A percentile compares a stretch with the other conserved stretches of the same genome.
These are phyloP conservation scores for Rotaria macrura DNA, from an alignment of 2,888 invertebrate genomes.

Conservation along the genomic window DNA sequence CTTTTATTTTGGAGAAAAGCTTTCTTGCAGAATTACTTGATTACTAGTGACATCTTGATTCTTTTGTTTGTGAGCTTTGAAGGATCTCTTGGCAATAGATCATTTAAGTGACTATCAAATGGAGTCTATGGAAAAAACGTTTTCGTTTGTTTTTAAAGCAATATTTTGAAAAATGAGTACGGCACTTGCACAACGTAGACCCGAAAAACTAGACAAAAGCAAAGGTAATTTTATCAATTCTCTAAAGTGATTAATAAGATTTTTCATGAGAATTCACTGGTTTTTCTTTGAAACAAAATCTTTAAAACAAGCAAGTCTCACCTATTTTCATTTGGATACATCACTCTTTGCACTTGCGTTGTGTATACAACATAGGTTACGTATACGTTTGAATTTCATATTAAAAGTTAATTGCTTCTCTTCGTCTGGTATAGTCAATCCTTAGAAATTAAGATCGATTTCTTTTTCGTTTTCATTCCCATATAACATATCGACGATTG, in stretches of 20 bases:
- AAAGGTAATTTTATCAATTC: not conserved
- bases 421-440: not conserved
- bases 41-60: not conserved
- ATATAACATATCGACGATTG: no score
- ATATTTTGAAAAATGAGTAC: not conserved
- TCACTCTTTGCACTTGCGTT: no score
- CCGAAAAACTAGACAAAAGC: not conserved
- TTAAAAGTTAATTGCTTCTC: no score
- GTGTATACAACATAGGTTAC: no score
- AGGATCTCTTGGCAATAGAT: not conserved
- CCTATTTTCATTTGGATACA: no score
- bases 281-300: no score
- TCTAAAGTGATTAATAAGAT: no score
- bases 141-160: not conserved
- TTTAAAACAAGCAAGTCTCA: no score
- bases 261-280: no score
- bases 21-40: not conserved
- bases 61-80: not conserved
- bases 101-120: not conserved
- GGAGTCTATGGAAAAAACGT: not conserved
- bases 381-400: no score
- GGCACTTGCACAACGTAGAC: not conserved
- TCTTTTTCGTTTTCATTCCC: not conserved
- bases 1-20: no score
- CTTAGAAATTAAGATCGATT: not conserved